phyloP scores from a whole-genome alignment of 2,888 invertebrate species.

The Folsomia candida region DNA sequence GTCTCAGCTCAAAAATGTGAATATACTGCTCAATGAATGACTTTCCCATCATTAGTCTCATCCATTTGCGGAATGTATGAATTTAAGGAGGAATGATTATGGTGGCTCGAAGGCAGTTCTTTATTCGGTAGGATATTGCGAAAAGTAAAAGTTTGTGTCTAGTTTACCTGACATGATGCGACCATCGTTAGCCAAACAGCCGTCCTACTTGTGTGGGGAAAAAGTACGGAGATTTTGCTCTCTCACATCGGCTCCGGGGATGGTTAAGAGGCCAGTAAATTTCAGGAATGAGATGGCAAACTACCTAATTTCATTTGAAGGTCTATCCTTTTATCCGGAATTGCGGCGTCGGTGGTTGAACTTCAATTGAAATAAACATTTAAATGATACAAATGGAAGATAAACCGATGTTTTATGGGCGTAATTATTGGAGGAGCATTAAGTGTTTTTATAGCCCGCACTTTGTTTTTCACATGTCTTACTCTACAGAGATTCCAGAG shows the following conservation, averaged over 20 bases:
- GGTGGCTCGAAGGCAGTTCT: neutral
- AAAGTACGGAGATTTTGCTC: neutral
- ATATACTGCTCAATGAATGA: too few species aligned
- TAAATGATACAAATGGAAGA: conserved; percentile 51
- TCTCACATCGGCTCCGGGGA: neutral
- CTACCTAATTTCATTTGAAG: conserved; percentile 1
- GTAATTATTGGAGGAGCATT: conserved; percentile 51
- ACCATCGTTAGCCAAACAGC: neutral
- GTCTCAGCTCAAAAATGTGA: too few species aligned
- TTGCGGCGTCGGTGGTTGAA: conserved; percentile 13
- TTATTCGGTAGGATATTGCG: neutral
- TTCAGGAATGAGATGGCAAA: neutral
- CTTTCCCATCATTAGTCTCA: neutral
- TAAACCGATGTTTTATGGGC: conserved; percentile 51
- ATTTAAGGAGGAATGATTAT: neutral
- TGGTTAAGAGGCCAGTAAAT: neutral
- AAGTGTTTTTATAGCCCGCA: conserved; percentile 51
- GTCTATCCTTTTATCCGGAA: neutral
- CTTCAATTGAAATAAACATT: conserved; percentile 51
- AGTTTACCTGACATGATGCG: neutral
- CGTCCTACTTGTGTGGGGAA: neutral
- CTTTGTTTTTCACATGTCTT: conserved; percentile 51
- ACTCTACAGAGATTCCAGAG: conserved; percentile 23
- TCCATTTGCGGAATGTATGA: neutral
- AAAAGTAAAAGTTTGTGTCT: neutral